Evolutionary conservation across 2,888 invertebrate genomes (phyloP).

Genomic region (Tholera decimalis): DNA sequence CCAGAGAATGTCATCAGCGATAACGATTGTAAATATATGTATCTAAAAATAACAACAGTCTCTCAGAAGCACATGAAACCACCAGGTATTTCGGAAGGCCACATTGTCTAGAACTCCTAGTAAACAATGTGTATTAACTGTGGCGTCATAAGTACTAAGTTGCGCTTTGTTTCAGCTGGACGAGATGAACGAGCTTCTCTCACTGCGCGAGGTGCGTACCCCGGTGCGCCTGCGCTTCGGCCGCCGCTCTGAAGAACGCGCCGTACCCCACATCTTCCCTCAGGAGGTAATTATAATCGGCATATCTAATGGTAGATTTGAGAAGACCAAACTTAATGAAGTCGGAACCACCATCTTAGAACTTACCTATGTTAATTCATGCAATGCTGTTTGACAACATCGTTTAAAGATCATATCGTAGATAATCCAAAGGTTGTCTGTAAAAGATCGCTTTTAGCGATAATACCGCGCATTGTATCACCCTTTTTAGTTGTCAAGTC

Average conservation of each 20-base stretch:
- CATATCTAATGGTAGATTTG: too few species aligned
- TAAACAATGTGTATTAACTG: background rate
- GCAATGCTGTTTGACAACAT: too few species aligned
- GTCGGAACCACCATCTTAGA: too few species aligned
- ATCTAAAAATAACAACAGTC: too few species aligned
- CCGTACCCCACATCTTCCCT: slow-evolving; percentile 88
- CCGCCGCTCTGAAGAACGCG: slow-evolving; percentile 88
- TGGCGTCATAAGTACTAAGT: slow-evolving; percentile 9
- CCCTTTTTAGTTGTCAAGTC: too few species aligned
- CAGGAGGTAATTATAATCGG: slow-evolving; percentile 79
- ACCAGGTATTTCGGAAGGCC: background rate
- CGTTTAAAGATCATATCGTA: too few species aligned
- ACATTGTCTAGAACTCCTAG: background rate
- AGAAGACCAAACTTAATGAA: too few species aligned
- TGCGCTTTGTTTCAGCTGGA: slow-evolving; percentile 74
- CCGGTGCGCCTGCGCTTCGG: slow-evolving; percentile 89
- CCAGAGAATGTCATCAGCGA: background rate
- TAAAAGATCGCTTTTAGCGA: too few species aligned
- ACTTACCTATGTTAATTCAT: too few species aligned
- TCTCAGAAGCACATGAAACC: background rate
- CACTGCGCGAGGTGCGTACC: slow-evolving; percentile 84
- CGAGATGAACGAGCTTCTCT: slow-evolving; percentile 85
- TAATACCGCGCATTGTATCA: too few species aligned
- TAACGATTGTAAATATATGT: background rate
- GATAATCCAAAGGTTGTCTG: too few species aligned